Evolutionary conservation across 2,113 vertebrate genomes (phyloP), one percentile per base, ranked within the genome.

Genomic region (Vimba vimba): DNA sequence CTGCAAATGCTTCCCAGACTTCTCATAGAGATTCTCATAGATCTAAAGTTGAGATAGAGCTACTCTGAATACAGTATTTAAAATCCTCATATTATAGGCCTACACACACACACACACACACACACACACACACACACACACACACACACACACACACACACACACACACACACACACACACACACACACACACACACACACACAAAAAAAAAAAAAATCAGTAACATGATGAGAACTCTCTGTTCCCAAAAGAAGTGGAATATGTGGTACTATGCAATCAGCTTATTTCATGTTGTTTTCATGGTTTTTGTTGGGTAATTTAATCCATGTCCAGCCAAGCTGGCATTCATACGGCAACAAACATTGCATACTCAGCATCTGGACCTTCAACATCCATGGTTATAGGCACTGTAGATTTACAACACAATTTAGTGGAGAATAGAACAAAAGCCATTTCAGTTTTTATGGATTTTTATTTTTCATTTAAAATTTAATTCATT

Each of bases 381-480:
- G 50, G 83, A 52, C 50, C 23, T 30, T 55, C n/a, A 64, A 27
- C n/a, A 73, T 85, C 4, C 21, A 50, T 30, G 6, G 8, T 85
- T 69, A 74, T 69, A 19, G 23, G 52, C 30, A 84, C 33, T 80
- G 73, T 36, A 78, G 15, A 64, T 75, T 39, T 52, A 77, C 21
- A 52, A 52, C 60, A 55, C 27, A 50, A 66, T 43, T 68, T 55
- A 45, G 11, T 78, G 60, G 52, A 68, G 10, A 83, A 77, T 57
- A 52, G 76, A 81, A 85, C 33, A 11, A 81, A 79, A 69, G 15
- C 27, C 71, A 62, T 71, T 76, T 71, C 1, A 52, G 19, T 79
- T 85, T 83, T 69, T 83, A 50, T 82, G 75, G 64, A 59, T 59
- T 50, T 93, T 95, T 93, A 93, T 93, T 94, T 90, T 91, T 71